Evolutionary conservation across 1,140 invertebrate genomes (phyloP).

Genomic region (Drosophila gunungcola): DNA sequence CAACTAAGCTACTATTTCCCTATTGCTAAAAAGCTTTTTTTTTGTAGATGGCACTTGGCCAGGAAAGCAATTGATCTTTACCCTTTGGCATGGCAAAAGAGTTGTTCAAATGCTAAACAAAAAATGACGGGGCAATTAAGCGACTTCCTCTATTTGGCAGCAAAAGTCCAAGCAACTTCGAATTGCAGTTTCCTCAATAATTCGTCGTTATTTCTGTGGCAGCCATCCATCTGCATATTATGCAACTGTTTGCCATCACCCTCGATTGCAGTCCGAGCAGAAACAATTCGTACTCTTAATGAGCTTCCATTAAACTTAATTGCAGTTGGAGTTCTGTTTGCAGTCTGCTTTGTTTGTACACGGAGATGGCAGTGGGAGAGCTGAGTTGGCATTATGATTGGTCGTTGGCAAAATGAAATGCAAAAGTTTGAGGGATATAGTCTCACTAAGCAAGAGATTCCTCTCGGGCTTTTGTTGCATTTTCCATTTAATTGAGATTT

Average conservation of each 20-base stretch:
- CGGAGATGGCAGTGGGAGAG: slow-evolving; percentile 4
- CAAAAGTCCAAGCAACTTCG: slow-evolving; percentile 18
- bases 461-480: background rate
- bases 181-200: slow-evolving; percentile 57
- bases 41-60: slow-evolving; percentile 45
- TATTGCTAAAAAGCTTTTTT: slow-evolving; percentile 4
- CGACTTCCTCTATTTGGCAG: slow-evolving; percentile 52
- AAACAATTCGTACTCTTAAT: slow-evolving; percentile 75
- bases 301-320: slow-evolving; percentile 83
- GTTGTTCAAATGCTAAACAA: slow-evolving; percentile 19
- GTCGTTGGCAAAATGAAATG: slow-evolving; percentile 22
- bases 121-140: slow-evolving; percentile 51
- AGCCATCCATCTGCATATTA: slow-evolving; percentile 39
- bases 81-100: slow-evolving; percentile 1
- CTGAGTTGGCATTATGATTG: slow-evolving; percentile 14
- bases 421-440: slow-evolving; percentile 40
- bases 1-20: slow-evolving; percentile 32
- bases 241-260: slow-evolving; percentile 61
- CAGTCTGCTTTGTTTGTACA: slow-evolving; percentile 28
- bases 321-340: slow-evolving; percentile 74
- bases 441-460: slow-evolving; percentile 12
- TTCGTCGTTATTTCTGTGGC: slow-evolving; percentile 30
- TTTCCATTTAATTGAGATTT: slow-evolving; percentile 57
- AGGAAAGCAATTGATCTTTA: slow-evolving; percentile 33
- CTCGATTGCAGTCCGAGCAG: slow-evolving; percentile 9